Percentiles rank a stretch among this genome's conserved stretches.
These are phyloP conservation scores for Microchirus variegatus DNA, from an alignment of 2,797 vertebrate genomes.

Conservation along the genomic window DNA sequence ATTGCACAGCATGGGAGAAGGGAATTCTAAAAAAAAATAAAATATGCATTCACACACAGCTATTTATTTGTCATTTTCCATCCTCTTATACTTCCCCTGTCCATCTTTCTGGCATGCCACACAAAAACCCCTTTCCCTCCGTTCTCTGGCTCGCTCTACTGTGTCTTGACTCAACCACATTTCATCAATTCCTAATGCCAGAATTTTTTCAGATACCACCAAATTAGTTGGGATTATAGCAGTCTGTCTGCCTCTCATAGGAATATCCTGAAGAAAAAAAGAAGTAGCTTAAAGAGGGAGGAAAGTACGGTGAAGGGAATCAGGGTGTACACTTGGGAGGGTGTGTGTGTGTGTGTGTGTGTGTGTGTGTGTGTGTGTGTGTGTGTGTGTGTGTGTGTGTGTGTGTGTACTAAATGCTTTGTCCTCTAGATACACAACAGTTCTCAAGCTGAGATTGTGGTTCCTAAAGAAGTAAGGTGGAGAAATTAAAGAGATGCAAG, in stretches of 20 bases:
- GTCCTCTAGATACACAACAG: slow-evolving; percentile 63
- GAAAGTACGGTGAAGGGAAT: slow-evolving; percentile 59
- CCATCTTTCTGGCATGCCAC: slow-evolving; percentile 60
- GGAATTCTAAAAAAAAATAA: slow-evolving; percentile 51
- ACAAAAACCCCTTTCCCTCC: slow-evolving; percentile 51
- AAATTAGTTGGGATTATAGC: slow-evolving; percentile 69
- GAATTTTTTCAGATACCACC: slow-evolving; percentile 51
- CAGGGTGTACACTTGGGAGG: slow-evolving; percentile 13
- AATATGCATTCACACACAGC: slow-evolving; percentile 56
- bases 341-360: slow-evolving; percentile 17
- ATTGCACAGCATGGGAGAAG: slow-evolving; percentile 64
- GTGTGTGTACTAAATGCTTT: neutral
- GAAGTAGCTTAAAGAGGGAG: slow-evolving; percentile 53
- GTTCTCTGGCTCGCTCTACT: slow-evolving; percentile 53
- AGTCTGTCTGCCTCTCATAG: slow-evolving; percentile 62
- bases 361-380: neutral
- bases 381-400: slow-evolving; percentile 5
- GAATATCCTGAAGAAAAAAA: slow-evolving; percentile 69
- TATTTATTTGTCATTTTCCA: slow-evolving; percentile 71
- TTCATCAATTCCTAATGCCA: slow-evolving; percentile 65
- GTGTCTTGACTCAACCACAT: slow-evolving; percentile 58
- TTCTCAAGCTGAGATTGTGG: slow-evolving; percentile 56
- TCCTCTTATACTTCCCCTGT: slow-evolving; percentile 52
- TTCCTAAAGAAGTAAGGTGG: slow-evolving; percentile 57
- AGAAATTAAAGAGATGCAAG: slow-evolving; percentile 69